Conservation (phyloP, 2,797 vertebrate species). For the Rhyacichthys aspro region DNA sequence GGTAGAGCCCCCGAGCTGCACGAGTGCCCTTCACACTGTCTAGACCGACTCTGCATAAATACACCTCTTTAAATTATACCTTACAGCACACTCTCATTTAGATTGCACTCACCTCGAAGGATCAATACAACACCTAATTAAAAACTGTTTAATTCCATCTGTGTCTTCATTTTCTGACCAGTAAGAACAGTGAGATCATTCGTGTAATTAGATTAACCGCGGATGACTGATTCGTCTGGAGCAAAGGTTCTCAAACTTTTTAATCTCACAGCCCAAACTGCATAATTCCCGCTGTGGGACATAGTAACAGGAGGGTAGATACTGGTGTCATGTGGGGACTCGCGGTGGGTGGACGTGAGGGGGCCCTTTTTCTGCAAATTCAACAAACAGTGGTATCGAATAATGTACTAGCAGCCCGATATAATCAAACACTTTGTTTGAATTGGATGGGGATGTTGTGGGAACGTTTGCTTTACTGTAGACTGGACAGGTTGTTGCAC, state of each 20-base stretch:
- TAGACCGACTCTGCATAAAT: conserved; percentile 18
- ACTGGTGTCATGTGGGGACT: conserved; percentile 36
- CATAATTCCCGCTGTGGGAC: conserved; percentile 47
- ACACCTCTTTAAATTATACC: background rate
- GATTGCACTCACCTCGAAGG: background rate
- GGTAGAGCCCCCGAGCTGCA: conserved; percentile 48
- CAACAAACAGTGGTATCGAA: conserved; percentile 16
- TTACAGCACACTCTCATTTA: background rate
- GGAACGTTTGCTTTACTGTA: conserved; percentile 19
- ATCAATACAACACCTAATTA: conserved; percentile 9
- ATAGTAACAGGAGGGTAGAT: conserved; percentile 37
- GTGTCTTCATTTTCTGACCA: conserved; percentile 20
- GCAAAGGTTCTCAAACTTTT: conserved; percentile 69
- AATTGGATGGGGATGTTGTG: conserved; percentile 14
- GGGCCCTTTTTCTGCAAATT: conserved; percentile 20
- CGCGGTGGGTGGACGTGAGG: background rate
- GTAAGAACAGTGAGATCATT: conserved; percentile 58
- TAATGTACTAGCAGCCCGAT: conserved; percentile 15
- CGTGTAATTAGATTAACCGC: conserved; percentile 65
- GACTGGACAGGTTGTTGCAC: background rate
- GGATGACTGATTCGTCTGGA: conserved; percentile 66
- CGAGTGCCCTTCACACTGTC: conserved; percentile 58
- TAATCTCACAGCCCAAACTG: conserved; percentile 66
- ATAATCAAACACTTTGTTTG: conserved; percentile 18
- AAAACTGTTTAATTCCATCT: conserved; percentile 10